These are phyloP conservation scores for Corythoichthys intestinalis DNA, from an alignment of 2,113 vertebrate species.

Conservation along the genomic window DNA sequence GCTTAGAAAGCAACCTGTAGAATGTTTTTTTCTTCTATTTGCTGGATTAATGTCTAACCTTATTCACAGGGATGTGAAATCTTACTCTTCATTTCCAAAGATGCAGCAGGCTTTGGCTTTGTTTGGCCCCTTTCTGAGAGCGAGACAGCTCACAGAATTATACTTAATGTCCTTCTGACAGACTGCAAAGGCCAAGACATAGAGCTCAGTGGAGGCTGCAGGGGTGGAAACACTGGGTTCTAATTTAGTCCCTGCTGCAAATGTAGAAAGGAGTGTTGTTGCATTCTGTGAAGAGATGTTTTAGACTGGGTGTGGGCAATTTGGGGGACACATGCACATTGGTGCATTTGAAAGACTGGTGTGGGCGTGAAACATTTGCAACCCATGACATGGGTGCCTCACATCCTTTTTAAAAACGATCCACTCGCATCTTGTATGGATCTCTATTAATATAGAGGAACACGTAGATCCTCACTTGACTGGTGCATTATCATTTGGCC, in stretches of 20 bases:
- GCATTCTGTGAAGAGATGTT: too few relatives aligned
- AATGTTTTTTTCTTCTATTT: conserved; percentile 72
- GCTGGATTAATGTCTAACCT: conserved; percentile 78
- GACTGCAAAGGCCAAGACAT: conserved; percentile 43
- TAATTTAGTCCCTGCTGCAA: conserved; percentile 18
- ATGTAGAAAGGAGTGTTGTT: too few relatives aligned
- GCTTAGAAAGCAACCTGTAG: conserved; percentile 80
- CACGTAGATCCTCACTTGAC: background rate
- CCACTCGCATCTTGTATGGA: background rate
- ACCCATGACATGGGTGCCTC: background rate
- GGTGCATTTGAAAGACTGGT: too few relatives aligned
- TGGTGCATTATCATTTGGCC: too few relatives aligned
- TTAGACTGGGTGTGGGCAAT: too few relatives aligned
- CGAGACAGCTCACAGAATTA: conserved; percentile 63
- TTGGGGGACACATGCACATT: too few relatives aligned
- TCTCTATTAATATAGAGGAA: background rate
- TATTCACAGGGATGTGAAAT: conserved; percentile 72
- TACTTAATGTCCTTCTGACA: conserved; percentile 65
- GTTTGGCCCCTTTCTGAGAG: conserved; percentile 67
- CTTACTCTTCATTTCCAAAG: conserved; percentile 67
- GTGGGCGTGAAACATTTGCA: too few relatives aligned
- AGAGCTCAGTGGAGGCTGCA: conserved; percentile 49
- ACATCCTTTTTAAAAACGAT: background rate
- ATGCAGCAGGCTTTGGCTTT: conserved; percentile 65
- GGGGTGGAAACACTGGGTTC: conserved; percentile 47